These are phyloP conservation scores for Caenorhabditis latens DNA, from an alignment of 1,140 invertebrate genomes.

Conservation along the genomic window DNA sequence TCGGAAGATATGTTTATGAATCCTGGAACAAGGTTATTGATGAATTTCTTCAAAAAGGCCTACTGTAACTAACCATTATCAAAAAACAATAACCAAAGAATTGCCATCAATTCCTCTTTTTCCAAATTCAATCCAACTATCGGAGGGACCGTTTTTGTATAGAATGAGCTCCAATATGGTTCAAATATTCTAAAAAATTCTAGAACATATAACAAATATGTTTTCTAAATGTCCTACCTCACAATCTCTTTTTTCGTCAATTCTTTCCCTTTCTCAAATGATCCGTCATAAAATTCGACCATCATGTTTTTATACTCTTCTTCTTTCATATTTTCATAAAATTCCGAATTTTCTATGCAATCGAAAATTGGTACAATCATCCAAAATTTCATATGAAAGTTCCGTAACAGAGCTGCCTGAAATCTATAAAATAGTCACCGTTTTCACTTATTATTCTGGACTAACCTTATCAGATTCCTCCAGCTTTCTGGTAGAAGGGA, in stretches of 20 bases:
- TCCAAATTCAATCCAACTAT: neutral
- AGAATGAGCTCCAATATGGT: neutral
- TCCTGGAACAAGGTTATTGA: too few relatives aligned
- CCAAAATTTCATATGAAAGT: neutral
- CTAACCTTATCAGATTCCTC: neutral
- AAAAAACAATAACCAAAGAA: neutral
- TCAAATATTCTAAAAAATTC: neutral
- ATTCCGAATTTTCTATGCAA: neutral
- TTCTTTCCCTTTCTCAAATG: neutral
- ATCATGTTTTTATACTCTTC: neutral
- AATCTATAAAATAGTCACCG: neutral
- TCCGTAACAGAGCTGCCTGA: neutral
- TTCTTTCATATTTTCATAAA: neutral
- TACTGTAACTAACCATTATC: neutral
- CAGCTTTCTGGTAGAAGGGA: neutral
- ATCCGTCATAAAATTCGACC: neutral
- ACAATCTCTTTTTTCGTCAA: neutral
- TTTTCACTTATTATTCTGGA: neutral
- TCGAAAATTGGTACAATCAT: neutral
- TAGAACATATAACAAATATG: neutral
- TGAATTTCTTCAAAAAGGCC: too few relatives aligned
- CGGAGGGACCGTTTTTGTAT: neutral
- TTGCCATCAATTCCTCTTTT: neutral
- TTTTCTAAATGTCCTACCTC: neutral
- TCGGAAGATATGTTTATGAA: neutral